phyloP scores from a whole-genome alignment of 2,113 vertebrate species.

The Pelusios castaneus region DNA sequence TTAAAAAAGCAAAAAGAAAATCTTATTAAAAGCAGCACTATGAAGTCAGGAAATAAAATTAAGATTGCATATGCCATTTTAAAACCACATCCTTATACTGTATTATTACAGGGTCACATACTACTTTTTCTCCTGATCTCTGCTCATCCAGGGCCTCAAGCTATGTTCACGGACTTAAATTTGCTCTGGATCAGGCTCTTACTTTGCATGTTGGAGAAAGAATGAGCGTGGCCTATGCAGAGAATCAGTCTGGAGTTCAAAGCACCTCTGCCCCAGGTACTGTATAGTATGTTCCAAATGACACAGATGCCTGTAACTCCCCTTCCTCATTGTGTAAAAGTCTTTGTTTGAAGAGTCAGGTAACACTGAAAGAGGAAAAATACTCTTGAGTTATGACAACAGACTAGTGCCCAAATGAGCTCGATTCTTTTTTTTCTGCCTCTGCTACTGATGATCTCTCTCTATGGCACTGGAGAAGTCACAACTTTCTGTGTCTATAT shows the following conservation, averaged over 20 bases:
- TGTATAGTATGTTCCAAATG: not conserved
- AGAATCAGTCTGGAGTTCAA: not conserved
- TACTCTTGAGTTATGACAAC: not conserved
- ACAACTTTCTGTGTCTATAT: not conserved
- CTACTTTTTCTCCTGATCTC: not conserved
- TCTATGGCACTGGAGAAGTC: not conserved
- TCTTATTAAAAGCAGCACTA: not conserved
- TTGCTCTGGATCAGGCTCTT: not conserved
- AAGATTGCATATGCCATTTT: not conserved
- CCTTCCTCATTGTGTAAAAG: not conserved
- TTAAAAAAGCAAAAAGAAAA: not conserved
- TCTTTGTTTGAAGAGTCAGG: not conserved
- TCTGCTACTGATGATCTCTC: not conserved
- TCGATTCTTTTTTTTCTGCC: not conserved
- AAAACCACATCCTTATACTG: not conserved
- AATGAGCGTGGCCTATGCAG: not conserved
- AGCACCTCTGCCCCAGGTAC: not conserved
- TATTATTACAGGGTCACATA: not conserved
- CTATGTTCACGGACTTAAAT: not conserved
- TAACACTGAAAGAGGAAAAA: not conserved
- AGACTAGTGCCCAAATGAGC: not conserved
- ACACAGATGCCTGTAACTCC: not conserved
- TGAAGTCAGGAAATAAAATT: not conserved
- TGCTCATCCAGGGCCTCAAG: not conserved
- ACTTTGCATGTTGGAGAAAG: not conserved